Conservation (phyloP, 2,113 vertebrate genomes). For the Toxotes jaculatrix region DNA sequence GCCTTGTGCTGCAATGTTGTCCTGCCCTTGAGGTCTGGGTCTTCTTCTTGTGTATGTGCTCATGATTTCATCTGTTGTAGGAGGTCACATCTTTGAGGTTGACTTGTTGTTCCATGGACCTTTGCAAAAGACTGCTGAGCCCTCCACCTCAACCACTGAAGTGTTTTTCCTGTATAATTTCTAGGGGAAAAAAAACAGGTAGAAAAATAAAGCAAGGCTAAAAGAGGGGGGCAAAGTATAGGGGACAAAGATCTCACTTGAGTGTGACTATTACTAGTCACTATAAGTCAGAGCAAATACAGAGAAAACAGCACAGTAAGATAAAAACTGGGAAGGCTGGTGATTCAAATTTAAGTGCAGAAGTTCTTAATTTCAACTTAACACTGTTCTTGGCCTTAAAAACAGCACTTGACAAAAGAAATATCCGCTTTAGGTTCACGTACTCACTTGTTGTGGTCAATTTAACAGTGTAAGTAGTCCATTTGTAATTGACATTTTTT, state of each 20-base stretch:
- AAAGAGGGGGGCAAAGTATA: background rate
- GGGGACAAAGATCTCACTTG: background rate
- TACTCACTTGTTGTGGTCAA: too few relatives aligned
- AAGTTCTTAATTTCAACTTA: too few relatives aligned
- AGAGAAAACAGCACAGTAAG: too few relatives aligned
- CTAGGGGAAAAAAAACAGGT: background rate
- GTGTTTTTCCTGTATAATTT: background rate
- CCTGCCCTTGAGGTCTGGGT: conserved; percentile 27
- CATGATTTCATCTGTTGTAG: conserved; percentile 26
- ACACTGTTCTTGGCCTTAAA: too few relatives aligned
- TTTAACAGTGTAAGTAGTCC: background rate
- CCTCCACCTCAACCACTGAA: background rate
- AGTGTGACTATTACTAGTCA: background rate
- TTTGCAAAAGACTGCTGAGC: background rate
- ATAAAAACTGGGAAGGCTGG: too few relatives aligned
- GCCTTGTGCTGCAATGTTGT: conserved; percentile 40
- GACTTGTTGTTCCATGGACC: background rate
- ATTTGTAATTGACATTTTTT: background rate
- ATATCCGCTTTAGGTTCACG: too few relatives aligned
- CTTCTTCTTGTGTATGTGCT: conserved; percentile 4
- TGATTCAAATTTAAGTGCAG: too few relatives aligned
- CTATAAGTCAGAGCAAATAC: too few relatives aligned
- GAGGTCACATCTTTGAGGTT: background rate
- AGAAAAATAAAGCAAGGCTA: background rate
- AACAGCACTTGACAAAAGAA: too few relatives aligned